Base-by-base conservation (phyloP, 2,888 invertebrate genomes). In the Philopedon plagiatum region DNA sequence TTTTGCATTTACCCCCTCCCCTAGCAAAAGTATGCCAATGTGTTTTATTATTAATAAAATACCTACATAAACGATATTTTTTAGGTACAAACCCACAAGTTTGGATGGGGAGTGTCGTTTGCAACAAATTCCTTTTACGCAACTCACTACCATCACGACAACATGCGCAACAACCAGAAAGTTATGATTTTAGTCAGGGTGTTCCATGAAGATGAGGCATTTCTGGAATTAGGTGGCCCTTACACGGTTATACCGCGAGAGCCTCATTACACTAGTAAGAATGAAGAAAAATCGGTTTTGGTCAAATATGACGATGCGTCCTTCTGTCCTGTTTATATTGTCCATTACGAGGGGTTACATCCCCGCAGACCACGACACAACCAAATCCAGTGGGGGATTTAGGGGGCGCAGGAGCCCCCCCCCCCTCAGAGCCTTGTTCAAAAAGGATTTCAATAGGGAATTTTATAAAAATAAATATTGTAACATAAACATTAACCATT, bases 101-200 rank as follows among this genome's bases (percentile, higher is more conserved):
- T 73, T 66, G 77, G 76, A 8, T 29, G 73, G 29, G 77, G 76
- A 11, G 63, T 76, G 7, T 75, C 76, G 11, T 78, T 78, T 62
- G 63, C 78, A 39, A 19, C 21, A 29, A 23, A 62, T 39, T 63
- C 78, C n/a, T 61, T 1, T 57, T 77, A 73, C 44, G 76, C 78
- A 11, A 70, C 73, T 5, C 49, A 49, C 13, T 49, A 49, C 11
- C 70, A 62, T 5, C 34, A 23, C 5, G 65, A 71, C 60, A 51
- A 56, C 23, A 41, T 41, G 54, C 11, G 41, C 4, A 13, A 15
- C 2, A 29, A n/a, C 4, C 11, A 62, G 2, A 64, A 56, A 49
- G 58, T 71, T 2, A 61, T 71, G 66, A 26, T 66, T 21, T 9
- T 71, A 19, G 62, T 57, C 0, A 34, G 23, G 5, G 65, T 58